Conservation (phyloP, 2,113 vertebrate genomes). For the Tylochromis polylepis region DNA sequence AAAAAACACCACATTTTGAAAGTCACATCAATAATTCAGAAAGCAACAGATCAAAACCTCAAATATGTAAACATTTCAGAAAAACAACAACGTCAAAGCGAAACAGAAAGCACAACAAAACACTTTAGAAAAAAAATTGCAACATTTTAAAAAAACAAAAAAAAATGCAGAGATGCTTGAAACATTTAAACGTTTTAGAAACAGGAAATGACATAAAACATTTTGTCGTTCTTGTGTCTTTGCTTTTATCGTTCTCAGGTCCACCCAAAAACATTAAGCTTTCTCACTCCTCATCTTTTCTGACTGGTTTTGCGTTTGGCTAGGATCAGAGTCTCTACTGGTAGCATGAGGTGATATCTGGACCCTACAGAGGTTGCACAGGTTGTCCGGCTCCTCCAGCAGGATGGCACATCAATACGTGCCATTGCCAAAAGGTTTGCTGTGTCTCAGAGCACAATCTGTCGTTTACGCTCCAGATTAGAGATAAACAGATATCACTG, state of each 20-base stretch:
- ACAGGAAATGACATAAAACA: accelerated
- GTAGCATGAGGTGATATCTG: not conserved
- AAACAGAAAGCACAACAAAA: not conserved
- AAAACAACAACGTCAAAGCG: accelerated
- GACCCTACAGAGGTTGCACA: not conserved
- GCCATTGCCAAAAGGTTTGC: no score
- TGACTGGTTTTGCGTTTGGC: not conserved
- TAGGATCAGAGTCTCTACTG: not conserved
- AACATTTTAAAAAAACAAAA: not conserved
- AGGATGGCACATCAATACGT: no score
- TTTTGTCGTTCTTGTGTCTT: not conserved
- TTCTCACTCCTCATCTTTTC: no score
- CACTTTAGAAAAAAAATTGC: accelerated
- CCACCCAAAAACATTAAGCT: not conserved
- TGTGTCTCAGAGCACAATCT: not conserved
- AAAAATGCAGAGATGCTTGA: not conserved
- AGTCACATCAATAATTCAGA: accelerated
- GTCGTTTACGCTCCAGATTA: not conserved
- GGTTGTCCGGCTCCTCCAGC: not conserved
- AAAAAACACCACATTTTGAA: not conserved
- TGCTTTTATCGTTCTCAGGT: accelerated
- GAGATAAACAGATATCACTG: accelerated
- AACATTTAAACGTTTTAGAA: not conserved
- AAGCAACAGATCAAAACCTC: not conserved
- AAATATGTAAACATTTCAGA: not conserved